Percentiles rank a stretch among this genome's conserved stretches.
Evolutionary conservation across 2,888 invertebrate genomes (phyloP).

Genomic region (Charanyca ferruginea): DNA sequence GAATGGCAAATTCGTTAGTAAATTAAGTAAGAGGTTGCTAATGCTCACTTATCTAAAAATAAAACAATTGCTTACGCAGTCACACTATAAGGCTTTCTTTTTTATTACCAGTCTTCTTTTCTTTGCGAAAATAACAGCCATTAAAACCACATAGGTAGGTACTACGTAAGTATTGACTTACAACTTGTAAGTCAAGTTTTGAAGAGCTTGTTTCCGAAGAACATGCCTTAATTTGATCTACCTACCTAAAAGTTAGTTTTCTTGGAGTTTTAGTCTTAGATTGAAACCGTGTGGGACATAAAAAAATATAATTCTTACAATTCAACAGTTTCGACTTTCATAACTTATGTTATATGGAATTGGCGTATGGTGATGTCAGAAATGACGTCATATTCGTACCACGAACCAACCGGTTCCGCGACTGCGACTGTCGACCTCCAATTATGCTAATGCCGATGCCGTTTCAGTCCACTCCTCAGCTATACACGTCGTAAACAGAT

Average conservation of each 20-base stretch:
- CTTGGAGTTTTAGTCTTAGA: background rate
- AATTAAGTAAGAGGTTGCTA: constrained; percentile 22
- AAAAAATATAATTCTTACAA: constrained; percentile 1
- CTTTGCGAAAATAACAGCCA: constrained; percentile 2
- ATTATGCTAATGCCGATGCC: constrained; percentile 84
- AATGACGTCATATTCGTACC: constrained; percentile 83
- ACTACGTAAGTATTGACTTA: no score
- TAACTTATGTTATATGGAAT: constrained; percentile 49
- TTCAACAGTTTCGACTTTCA: constrained; percentile 32
- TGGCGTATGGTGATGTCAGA: constrained; percentile 79
- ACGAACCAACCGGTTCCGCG: constrained; percentile 82
- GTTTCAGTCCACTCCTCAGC: constrained; percentile 73
- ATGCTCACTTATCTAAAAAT: constrained; percentile 23
- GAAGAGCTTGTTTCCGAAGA: background rate
- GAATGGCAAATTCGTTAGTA: constrained; percentile 22
- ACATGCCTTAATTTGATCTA: background rate
- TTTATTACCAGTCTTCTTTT: background rate
- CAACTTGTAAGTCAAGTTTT: background rate
- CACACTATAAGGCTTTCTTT: constrained; percentile 20
- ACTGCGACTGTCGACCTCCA: constrained; percentile 81
- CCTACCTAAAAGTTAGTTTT: background rate
- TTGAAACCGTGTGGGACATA: background rate
- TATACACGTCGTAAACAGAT: constrained; percentile 65
- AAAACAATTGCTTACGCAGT: constrained; percentile 15
- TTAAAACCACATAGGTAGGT: background rate